Base-by-base conservation (phyloP, 2,888 invertebrate genomes). In the Parascotia fuliginaria region DNA sequence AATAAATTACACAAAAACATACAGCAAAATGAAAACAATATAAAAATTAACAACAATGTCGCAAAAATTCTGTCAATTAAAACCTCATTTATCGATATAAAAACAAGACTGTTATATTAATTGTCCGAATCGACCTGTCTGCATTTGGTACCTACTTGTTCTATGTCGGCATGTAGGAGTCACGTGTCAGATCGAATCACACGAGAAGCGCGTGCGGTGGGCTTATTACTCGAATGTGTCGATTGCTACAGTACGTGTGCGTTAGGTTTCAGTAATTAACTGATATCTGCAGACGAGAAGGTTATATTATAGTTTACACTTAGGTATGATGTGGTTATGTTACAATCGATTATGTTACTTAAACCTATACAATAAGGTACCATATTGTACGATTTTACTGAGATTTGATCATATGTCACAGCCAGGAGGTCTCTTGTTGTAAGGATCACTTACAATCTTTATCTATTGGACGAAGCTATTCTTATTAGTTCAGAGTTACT, bases 121-220 rank as follows among this genome's bases (percentile, higher is more conserved):
- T 59, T 45, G 42, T 40, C 46, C 50, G 16, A 22, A 36, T 19
- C 16, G 45, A 42, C 57, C 60, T 47, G 41, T 69, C 68, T 70
- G 61, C 41, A 44, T 34, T 24, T 5, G 12, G 12, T 7, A 32
- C 15, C 31, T 22, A 32, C 48, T 55, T 74, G 73, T 22, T 77
- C 80, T 76, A 49, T 78, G 75, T 44, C 12, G 55, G 44, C 62
- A 65, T 60, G 66, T 36, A 43, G 34, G 40, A 53, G 51, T 78
- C 81, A 81, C 82, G 80, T 83, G 83, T 72, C 55, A 48, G 22
- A 42, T 54, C 60, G 55, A 66, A 73, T 78, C 83, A 84, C 78
- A 76, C 74, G 56, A 61, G 59, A 59, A 63, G 74, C 76, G 79
- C 81, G 81, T 81, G 82, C 68, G 60, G 64, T 65, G 39, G 46